Evolutionary conservation across 2,888 invertebrate genomes (phyloP).

Genomic region (Plutella xylostella): DNA sequence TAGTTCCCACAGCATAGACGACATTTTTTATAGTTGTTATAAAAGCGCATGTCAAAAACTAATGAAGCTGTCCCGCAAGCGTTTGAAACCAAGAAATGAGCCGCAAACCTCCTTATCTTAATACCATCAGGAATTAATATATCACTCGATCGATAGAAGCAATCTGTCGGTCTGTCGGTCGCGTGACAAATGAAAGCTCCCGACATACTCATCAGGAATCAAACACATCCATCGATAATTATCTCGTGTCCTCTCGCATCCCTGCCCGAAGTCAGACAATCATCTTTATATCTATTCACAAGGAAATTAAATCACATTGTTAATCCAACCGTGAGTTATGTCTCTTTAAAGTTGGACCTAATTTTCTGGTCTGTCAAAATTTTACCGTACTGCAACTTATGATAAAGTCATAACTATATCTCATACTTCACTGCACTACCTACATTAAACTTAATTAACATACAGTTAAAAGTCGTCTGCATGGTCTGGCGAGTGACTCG

Average conservation of each 20-base stretch:
- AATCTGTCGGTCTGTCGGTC: constrained; percentile 30
- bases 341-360: constrained; percentile 12
- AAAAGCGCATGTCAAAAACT: too few species aligned
- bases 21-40: too few species aligned
- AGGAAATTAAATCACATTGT: constrained; percentile 25
- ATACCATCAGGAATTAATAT: constrained; percentile 39
- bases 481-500: neutral
- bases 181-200: constrained; percentile 36
- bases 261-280: too few species aligned
- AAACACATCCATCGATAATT: too few species aligned
- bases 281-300: too few species aligned
- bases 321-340: constrained; percentile 13
- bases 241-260: too few species aligned
- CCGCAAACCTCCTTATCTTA: constrained; percentile 29
- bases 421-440: constrained; percentile 10
- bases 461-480: neutral
- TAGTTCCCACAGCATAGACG: too few species aligned
- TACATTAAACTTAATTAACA: neutral
- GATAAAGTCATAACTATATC: constrained; percentile 5
- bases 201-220: constrained; percentile 26
- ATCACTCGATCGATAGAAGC: constrained; percentile 35
- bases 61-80: constrained; percentile 23
- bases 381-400: neutral
- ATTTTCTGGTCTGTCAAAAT: constrained; percentile 5
- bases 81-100: neutral